phyloP scores from a whole-genome alignment of 1,140 invertebrate species.

The Caenorhabditis latens region DNA sequence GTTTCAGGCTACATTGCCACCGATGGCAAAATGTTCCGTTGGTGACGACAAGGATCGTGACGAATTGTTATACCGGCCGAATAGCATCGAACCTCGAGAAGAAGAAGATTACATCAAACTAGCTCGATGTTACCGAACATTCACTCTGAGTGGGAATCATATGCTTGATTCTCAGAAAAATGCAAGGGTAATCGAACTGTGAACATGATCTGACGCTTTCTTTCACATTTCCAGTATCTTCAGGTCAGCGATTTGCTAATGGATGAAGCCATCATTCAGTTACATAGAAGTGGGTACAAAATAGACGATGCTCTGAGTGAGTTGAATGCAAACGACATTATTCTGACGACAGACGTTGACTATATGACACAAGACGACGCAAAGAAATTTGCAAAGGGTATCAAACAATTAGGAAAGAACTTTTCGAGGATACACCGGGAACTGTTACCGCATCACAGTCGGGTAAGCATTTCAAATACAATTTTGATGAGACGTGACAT shows the following conservation, averaged over 20 bases:
- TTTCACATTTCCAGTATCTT: conserved; percentile 64
- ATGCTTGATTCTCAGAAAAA: conserved; percentile 45
- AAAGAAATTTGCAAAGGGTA: conserved; percentile 96
- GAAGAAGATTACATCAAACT: conserved; percentile 71
- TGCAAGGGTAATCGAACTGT: conserved; percentile 42
- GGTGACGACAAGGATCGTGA: conserved; percentile 74
- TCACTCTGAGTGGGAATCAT: conserved; percentile 51
- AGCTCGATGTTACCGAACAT: conserved; percentile 65
- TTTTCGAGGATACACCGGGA: conserved; percentile 98
- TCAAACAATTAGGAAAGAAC: conserved; percentile 98
- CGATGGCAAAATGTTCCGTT: conserved; percentile 54
- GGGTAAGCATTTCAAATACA: conserved; percentile 81
- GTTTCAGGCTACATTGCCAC: conserved; percentile 73
- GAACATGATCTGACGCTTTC: conserved; percentile 62
- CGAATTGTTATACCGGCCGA: conserved; percentile 72
- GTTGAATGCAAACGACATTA: conserved; percentile 66
- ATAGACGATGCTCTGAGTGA: conserved; percentile 70
- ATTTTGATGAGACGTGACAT: not conserved
- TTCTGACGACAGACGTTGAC: conserved; percentile 66
- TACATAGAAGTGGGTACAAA: conserved; percentile 75
- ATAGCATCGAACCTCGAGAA: conserved; percentile 67
- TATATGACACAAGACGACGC: conserved; percentile 78
- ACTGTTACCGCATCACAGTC: conserved; percentile 93
- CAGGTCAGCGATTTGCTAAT: conserved; percentile 63
- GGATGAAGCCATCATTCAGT: conserved; percentile 59